Conservation (phyloP, 2,797 vertebrate species). For the Melanotaenia nigrans region DNA sequence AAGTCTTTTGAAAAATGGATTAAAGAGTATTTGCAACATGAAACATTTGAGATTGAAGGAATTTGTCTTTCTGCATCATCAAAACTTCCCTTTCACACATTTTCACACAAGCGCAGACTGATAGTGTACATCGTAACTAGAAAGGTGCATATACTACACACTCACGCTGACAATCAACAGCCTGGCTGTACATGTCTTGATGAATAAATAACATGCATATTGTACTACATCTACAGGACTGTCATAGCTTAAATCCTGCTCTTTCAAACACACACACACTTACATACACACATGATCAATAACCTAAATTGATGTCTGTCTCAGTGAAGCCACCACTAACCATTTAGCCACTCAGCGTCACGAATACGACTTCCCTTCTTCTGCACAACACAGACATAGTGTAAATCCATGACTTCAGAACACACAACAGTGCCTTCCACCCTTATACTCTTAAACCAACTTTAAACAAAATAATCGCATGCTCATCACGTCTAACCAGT, state of each 20-base stretch:
- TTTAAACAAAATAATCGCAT: neutral
- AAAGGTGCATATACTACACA: neutral
- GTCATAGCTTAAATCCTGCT: neutral
- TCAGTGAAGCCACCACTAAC: conserved; percentile 42
- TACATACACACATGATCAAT: conserved; percentile 31
- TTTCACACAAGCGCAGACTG: neutral
- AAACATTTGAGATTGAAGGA: conserved; percentile 6
- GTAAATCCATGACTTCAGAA: neutral
- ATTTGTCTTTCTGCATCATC: conserved; percentile 32
- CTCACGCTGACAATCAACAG: neutral
- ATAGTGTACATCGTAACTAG: neutral
- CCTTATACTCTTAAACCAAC: neutral
- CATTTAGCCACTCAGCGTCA: conserved; percentile 28
- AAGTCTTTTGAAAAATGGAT: conserved; percentile 25
- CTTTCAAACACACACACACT: conserved; percentile 12
- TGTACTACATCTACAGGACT: neutral
- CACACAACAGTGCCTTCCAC: neutral
- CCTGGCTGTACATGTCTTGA: neutral
- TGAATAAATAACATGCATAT: conserved; percentile 7
- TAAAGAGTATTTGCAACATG: conserved; percentile 12
- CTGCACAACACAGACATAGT: neutral
- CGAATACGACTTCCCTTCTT: neutral
- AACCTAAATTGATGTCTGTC: conserved; percentile 43
- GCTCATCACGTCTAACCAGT: neutral
- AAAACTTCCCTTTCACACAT: neutral